phyloP scores from a whole-genome alignment of 1,140 invertebrate genomes.

The Drosophila pandora region DNA sequence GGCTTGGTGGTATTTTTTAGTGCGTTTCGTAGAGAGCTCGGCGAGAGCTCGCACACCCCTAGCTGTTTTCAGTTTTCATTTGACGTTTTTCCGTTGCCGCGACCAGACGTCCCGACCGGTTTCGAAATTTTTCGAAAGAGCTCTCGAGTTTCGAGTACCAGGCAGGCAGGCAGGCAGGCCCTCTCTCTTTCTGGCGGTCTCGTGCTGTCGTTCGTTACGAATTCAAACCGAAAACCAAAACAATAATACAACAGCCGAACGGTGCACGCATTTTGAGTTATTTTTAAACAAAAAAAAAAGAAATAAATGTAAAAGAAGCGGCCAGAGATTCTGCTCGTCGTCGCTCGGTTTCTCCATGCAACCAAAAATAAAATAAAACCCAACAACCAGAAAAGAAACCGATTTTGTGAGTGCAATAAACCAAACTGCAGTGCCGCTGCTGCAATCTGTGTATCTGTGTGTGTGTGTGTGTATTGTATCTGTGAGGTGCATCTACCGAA shows the following conservation, averaged over 20 bases:
- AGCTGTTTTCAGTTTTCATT: constrained; percentile 20
- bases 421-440: constrained; percentile 58
- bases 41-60: constrained; percentile 1
- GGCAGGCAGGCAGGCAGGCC: too few relatives aligned
- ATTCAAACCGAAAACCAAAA: constrained; percentile 48
- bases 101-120: constrained; percentile 36
- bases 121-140: constrained; percentile 12
- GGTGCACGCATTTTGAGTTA: constrained; percentile 62
- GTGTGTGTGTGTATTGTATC: constrained; percentile 23
- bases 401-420: constrained; percentile 63
- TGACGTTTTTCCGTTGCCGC: constrained; percentile 40
- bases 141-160: background rate
- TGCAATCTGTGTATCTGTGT: constrained; percentile 44
- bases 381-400: constrained; percentile 28
- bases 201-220: constrained; percentile 65
- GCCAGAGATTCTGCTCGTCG: constrained; percentile 16
- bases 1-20: constrained; percentile 32
- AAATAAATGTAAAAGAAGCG: constrained; percentile 3
- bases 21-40: background rate
- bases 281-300: constrained; percentile 52
- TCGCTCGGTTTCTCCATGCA: constrained; percentile 45
- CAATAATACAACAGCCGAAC: constrained; percentile 9
- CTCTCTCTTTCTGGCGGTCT: constrained; percentile 9
- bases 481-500: constrained; percentile 61
- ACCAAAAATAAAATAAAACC: constrained; percentile 49